phyloP scores from a whole-genome alignment of 2,888 invertebrate species.

The Torymus aiolomorphi region DNA sequence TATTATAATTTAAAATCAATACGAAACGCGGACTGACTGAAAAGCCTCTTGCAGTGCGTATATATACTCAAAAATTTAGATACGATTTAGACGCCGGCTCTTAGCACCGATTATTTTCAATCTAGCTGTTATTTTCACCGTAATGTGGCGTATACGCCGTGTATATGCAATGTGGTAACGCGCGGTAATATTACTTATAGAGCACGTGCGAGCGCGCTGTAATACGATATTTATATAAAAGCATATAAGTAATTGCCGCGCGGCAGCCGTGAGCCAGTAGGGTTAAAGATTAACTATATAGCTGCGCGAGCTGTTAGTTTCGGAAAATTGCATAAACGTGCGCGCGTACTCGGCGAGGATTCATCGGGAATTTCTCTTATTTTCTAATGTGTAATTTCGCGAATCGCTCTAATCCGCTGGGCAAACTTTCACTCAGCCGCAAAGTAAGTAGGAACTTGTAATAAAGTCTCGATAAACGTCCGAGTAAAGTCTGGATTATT shows the following conservation, averaged over 20 bases:
- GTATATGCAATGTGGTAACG: too few species aligned
- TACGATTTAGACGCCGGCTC: too few species aligned
- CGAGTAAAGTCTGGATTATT: neutral
- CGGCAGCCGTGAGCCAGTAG: neutral
- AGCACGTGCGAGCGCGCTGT: too few species aligned
- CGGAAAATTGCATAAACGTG: constrained; percentile 4
- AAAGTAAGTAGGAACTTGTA: neutral
- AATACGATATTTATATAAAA: neutral
- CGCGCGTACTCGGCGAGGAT: neutral
- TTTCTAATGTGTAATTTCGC: constrained; percentile 27
- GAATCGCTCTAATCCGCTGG: neutral
- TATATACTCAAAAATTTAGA: too few species aligned
- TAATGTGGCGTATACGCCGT: too few species aligned
- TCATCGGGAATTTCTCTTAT: constrained; percentile 12
- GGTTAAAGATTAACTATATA: constrained; percentile 21
- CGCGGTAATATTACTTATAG: too few species aligned
- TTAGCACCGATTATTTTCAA: too few species aligned
- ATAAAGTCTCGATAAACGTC: neutral
- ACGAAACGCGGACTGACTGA: too few species aligned
- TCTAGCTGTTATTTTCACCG: too few species aligned
- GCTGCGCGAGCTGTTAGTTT: neutral
- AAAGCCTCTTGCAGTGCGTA: too few species aligned
- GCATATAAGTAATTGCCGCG: constrained; percentile 4
- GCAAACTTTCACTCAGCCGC: constrained; percentile 30
- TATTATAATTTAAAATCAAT: too few species aligned